Evolutionary conservation across 2,888 invertebrate species (phyloP).

Genomic region (Hyalella azteca): DNA sequence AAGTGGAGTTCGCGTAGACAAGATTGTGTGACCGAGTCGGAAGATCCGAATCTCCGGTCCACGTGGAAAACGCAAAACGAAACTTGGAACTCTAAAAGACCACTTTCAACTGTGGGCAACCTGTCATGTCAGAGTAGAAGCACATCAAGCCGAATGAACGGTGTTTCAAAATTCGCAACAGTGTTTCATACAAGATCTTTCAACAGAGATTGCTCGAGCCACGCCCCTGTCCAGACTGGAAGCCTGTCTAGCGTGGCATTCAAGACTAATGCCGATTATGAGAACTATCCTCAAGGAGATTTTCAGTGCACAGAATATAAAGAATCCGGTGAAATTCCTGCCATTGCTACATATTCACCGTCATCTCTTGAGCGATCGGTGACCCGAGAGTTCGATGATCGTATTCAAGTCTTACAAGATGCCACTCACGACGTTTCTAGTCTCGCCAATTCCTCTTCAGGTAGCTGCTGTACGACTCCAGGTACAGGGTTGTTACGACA

Average conservation of each 20-base stretch:
- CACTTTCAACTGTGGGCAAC: not conserved
- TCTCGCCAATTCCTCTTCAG: not conserved
- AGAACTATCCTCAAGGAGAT: conserved; percentile 31
- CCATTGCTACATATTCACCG: not conserved
- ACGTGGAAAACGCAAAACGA: no score
- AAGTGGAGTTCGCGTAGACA: no score
- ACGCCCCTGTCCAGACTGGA: not conserved
- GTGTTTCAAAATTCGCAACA: not conserved
- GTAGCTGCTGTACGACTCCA: not conserved
- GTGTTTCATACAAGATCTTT: not conserved
- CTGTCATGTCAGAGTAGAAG: not conserved
- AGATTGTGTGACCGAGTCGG: not conserved
- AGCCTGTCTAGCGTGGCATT: not conserved
- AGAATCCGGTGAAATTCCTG: not conserved
- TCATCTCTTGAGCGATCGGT: conserved; percentile 50
- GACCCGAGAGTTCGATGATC: conserved; percentile 41
- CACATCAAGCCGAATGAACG: no score
- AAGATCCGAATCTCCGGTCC: not conserved
- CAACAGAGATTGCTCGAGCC: not conserved
- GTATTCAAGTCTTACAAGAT: not conserved
- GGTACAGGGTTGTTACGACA: not conserved
- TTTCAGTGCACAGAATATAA: no score
- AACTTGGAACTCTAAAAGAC: not conserved
- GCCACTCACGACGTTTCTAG: not conserved
- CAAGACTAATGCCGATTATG: conserved; percentile 12